Evolutionary conservation across 2,113 vertebrate species (phyloP), one percentile per base, ranked within the genome.

Genomic region (Rhinolophus sinicus): DNA sequence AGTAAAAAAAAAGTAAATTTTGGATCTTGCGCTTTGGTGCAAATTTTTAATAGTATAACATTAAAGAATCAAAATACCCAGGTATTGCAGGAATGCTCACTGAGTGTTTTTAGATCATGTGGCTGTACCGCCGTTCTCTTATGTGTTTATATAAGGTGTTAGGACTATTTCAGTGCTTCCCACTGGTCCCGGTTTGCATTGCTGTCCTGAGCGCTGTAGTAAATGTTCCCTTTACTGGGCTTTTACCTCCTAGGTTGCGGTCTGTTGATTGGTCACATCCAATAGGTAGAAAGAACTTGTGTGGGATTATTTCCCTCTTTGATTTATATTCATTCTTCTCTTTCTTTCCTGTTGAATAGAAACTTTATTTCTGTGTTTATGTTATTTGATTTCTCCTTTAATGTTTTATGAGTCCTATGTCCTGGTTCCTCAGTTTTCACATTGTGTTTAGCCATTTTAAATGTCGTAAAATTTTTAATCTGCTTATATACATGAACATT

Each of bases 311-410:
- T 92, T 83, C 52, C 9, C 44, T 85, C 12, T 62, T 76, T 26
- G 9, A 52, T 93, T 86, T 67, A 47, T 58, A 60, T 85, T 90
- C 11, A 40, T 58, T 75, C 14, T 80, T 75, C 9, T 44, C 28
- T 94, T 90, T 44, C 28, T 94, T 90, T 44, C 16, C 50, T 69
- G 28, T 69, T 89, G 22, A 88, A 13, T 62, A 70, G 54, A 13
- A 94, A 64, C 15, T 44, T 93, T 52, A 64, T 35, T 81, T 94
- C 15, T 56, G 4, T 38, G 86, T 93, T 85, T 72, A 33, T 10
- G 35, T 89, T 64, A 54, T 54, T 83, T 69, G 13, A 13, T 85
- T 22, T 82, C 0, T 78, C 35, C 38, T 70, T 89, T 87, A 73
- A 28, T 88, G 35, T 91, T 94, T 85, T 76, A 26, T 77, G 90